A percentile compares a stretch with the other conserved stretches of the same genome.
Evolutionary conservation across 2,797 vertebrate genomes (phyloP).

Genomic region (Lagorchestes hirsutus): DNA sequence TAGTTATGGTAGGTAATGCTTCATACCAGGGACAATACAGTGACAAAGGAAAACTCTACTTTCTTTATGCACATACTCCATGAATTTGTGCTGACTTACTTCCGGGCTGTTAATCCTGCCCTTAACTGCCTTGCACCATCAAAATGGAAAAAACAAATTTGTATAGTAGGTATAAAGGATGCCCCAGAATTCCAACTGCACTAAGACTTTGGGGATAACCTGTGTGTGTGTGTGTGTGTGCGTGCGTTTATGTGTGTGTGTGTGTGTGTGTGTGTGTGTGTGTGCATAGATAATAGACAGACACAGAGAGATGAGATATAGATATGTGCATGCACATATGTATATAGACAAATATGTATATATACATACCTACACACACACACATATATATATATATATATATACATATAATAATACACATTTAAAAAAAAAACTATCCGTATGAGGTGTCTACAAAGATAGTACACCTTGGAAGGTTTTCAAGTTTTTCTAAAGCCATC

Average conservation of each 20-base stretch:
- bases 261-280: too few relatives aligned
- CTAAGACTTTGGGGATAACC: neutral
- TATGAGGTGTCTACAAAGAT: constrained; percentile 64
- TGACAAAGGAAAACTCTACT: neutral
- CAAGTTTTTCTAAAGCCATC: constrained; percentile 71
- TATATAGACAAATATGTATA: too few relatives aligned
- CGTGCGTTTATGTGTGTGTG: too few relatives aligned
- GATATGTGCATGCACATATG: too few relatives aligned
- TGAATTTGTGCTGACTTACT: neutral
- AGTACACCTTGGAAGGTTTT: constrained; percentile 70
- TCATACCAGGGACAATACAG: neutral
- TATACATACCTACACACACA: too few relatives aligned
- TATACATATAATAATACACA: neutral
- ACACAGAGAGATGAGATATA: too few relatives aligned
- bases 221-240: neutral
- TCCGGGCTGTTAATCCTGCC: neutral
- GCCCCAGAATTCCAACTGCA: neutral
- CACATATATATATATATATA: too few relatives aligned
- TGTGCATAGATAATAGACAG: too few relatives aligned
- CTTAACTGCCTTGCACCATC: constrained; percentile 56
- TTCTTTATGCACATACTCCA: neutral
- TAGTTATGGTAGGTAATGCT: neutral
- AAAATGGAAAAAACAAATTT: constrained; percentile 58
- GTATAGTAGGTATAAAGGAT: neutral
- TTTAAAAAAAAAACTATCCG: constrained; percentile 56